Evolutionary conservation across 53 echinoderm and acorn worm species (phyloP).

Genomic region (Pentamera pediparva): DNA sequence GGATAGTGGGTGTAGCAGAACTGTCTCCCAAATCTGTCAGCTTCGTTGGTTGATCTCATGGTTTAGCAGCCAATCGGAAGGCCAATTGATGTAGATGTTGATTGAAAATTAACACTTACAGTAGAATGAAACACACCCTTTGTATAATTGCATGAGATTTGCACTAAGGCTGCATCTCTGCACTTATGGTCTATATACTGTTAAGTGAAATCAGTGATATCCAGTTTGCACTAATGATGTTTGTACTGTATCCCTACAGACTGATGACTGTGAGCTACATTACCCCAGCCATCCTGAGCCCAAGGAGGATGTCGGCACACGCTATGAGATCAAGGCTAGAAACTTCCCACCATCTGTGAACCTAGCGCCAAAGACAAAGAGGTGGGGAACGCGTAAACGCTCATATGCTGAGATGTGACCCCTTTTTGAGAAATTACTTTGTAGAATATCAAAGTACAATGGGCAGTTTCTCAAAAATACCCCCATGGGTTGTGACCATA

Average conservation of each 20-base stretch:
- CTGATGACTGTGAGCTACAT: constrained; percentile 32
- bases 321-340: constrained; percentile 74
- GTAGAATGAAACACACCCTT: background rate
- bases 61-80: too few relatives aligned
- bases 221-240: background rate
- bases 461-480: too few relatives aligned
- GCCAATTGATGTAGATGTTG: too few relatives aligned
- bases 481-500: too few relatives aligned
- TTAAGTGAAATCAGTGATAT: background rate
- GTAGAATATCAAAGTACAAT: too few relatives aligned
- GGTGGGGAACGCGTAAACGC: constrained; percentile 50
- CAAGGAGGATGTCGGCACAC: constrained; percentile 70
- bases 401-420: background rate
- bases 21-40: too few relatives aligned
- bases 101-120: background rate
- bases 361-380: constrained; percentile 67
- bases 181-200: too few relatives aligned
- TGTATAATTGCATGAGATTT: background rate
- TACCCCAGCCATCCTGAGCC: constrained; percentile 72
- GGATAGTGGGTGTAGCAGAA: too few relatives aligned
- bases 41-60: too few relatives aligned
- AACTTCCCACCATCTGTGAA: constrained; percentile 93
- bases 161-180: too few relatives aligned
- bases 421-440: background rate
- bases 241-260: constrained; percentile 24